phyloP scores from a whole-genome alignment of 2,797 vertebrate species.

The Macropodus opercularis region DNA sequence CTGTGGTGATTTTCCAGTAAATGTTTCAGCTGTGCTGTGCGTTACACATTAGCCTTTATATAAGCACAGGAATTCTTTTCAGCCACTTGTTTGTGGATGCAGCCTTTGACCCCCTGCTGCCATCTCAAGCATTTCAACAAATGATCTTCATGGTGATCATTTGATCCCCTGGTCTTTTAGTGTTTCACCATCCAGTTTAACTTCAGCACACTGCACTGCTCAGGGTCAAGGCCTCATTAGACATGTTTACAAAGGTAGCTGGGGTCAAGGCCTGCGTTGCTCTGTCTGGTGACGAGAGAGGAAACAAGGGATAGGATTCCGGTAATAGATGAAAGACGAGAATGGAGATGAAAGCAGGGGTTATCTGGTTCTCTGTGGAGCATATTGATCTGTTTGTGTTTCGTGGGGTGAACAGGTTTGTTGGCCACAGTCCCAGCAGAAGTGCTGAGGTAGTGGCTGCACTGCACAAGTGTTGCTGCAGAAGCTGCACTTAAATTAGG shows the following conservation, averaged over 20 bases:
- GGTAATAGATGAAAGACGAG: slow-evolving; percentile 79
- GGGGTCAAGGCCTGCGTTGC: slow-evolving; percentile 70
- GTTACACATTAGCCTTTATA: background rate
- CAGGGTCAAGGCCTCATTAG: slow-evolving; percentile 61
- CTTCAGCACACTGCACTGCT: slow-evolving; percentile 39
- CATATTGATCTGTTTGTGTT: slow-evolving; percentile 77
- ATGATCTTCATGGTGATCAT: slow-evolving; percentile 17
- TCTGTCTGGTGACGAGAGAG: slow-evolving; percentile 65
- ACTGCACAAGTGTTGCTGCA: slow-evolving; percentile 50
- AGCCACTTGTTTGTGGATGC: slow-evolving; percentile 1
- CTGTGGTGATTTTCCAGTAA: background rate
- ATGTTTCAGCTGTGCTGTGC: too few relatives aligned
- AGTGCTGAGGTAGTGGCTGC: slow-evolving; percentile 73
- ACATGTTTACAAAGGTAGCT: slow-evolving; percentile 63
- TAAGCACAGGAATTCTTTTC: background rate
- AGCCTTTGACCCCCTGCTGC: background rate
- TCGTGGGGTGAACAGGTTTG: slow-evolving; percentile 76
- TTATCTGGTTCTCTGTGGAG: slow-evolving; percentile 70
- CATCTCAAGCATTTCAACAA: slow-evolving; percentile 1
- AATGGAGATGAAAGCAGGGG: slow-evolving; percentile 72
- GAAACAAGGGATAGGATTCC: slow-evolving; percentile 74
- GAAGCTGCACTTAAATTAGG: slow-evolving; percentile 47
- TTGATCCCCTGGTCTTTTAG: slow-evolving; percentile 41
- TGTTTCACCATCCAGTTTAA: slow-evolving; percentile 3
- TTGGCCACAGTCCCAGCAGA: slow-evolving; percentile 72